These are phyloP conservation scores for Hemibates koningsi DNA, from an alignment of 2,113 vertebrate species.

Conservation along the genomic window DNA sequence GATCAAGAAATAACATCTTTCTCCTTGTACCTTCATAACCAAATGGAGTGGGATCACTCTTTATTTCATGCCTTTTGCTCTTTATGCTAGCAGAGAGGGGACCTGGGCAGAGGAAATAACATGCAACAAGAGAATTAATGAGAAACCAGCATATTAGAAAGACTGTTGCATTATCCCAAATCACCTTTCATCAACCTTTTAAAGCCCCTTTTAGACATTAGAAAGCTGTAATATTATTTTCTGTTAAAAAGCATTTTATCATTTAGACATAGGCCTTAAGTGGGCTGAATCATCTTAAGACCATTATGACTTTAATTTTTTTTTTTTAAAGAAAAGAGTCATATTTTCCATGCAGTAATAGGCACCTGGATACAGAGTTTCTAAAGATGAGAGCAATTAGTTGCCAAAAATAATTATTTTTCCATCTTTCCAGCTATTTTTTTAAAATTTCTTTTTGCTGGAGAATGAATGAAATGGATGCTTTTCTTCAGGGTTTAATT, in stretches of 20 bases:
- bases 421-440: neutral
- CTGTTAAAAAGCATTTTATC: neutral
- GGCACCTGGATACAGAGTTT: neutral
- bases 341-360: neutral
- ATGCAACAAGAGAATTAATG: neutral
- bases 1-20: neutral
- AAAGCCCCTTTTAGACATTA: neutral
- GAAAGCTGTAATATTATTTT: neutral
- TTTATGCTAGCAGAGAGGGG: slow-evolving; percentile 82
- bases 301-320: neutral
- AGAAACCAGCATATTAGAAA: neutral
- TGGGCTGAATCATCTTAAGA: neutral
- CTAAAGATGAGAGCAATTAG: neutral
- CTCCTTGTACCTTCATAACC: slow-evolving; percentile 85
- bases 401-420: neutral
- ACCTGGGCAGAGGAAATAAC: slow-evolving; percentile 69
- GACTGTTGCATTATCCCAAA: neutral
- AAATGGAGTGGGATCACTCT: slow-evolving; percentile 89
- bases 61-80: slow-evolving; percentile 92
- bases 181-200: neutral
- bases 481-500: neutral
- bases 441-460: neutral
- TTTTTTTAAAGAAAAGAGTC: neutral
- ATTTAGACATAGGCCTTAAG: neutral
- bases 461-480: neutral